Base-by-base conservation (phyloP, 2,888 invertebrate species). In the Lottia gigantea region DNA sequence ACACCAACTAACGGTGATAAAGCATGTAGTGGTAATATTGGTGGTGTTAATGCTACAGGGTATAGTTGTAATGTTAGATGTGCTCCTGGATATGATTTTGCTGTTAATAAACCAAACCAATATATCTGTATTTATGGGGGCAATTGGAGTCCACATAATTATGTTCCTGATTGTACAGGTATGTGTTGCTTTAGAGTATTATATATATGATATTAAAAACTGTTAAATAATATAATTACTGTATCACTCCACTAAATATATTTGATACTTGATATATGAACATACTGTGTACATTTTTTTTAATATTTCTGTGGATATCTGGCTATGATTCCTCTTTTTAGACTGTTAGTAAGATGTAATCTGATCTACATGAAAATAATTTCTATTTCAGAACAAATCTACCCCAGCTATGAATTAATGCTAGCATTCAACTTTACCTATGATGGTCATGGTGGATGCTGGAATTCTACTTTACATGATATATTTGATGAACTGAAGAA, bases 101-200 rank as follows among this genome's bases (percentile, higher is more conserved):
- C 79, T 45, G 70, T 64, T 0, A 68, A 72, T 12, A 75, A 79
- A 3, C 71, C 71, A 15, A 16, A 55, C 6, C 69, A 76, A 49
- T 83, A 80, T 71, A 74, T 73, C 12, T 83, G 82, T 74, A 64
- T 67, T 11, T 74, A 71, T 55, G 76, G 76, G 62, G 76, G 74
- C 11, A 55, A 63, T 2, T 82, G 83, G 82, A 12, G 23, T 1
- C 82, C 80, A 19, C 64, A 74, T 25, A 74, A 74, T 62, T 71
- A 67, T 67, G 78, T 82, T 0, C 82, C 79, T 25, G 79, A 80
- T 55, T 83, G 83, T 72, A 71, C 80, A 26, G 76, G 78, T 77
- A 71, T 68, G 78, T 26, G 14, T 19, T 15, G 62, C 25, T 61
- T 19, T 46, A 26, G 61, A 46, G 26, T 15, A 11, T 46, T 64